Evolutionary conservation across 2,888 invertebrate species (phyloP), one percentile per base, ranked within the genome.

Genomic region (Crocallis elinguaria): DNA sequence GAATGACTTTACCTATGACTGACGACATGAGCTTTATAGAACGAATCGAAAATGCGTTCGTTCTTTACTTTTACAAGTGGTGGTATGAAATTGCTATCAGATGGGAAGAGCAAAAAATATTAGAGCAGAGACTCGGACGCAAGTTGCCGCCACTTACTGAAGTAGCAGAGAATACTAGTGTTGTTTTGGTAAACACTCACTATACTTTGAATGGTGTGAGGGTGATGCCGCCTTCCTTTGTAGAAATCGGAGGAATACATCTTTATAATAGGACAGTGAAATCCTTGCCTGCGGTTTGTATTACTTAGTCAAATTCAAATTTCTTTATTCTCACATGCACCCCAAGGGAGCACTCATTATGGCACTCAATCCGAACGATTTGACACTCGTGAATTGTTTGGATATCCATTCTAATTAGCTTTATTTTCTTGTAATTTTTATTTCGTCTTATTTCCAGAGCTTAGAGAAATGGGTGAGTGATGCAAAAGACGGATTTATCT

Each of bases 401-500:
- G 19, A 4, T 19, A 19, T 5, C 19, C 3, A 5, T 19, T 5
- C 19, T 19, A 4, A 4, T 19, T 19, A 19, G 5, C 5, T 19
- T 19, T 19, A 5, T 19, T 19, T 19, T 19, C 3, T 36, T 21
- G 4, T 17, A 7, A 17, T 14, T n/a, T n/a, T n/a, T n/a, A n/a
- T n/a, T n/a, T n/a, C n/a, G n/a, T n/a, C n/a, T n/a, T n/a, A n/a
- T 11, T 30, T 29, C 2, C 11, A 93, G 88, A 82, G 93, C 17
- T 73, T 95, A 14, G 84, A 92, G 29, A 75, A 82, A 42, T 94
- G 94, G 78, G 87, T 95, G 30, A 89, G 92, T 64, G 88, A 89
- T 25, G 92, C 94, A 0, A 65, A 83, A 2, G 79, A 93, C 12
- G 95, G 95, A 3, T 93, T 95, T 11, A 88, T 96, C 53, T 92